Evolutionary conservation across 2,888 invertebrate species (phyloP).

Genomic region (Meloe dianella): DNA sequence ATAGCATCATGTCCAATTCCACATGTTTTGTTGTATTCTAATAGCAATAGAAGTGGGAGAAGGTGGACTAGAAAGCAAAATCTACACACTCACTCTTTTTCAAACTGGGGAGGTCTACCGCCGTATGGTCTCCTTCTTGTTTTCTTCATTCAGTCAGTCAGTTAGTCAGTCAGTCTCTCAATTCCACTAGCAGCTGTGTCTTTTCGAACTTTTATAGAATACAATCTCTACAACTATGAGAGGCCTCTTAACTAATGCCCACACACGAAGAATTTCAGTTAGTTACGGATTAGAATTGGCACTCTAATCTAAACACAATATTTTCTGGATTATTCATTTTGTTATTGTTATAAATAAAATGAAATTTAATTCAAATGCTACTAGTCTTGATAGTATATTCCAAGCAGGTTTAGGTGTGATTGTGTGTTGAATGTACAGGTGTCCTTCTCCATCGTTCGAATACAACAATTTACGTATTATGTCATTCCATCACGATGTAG

Average conservation of each 20-base stretch:
- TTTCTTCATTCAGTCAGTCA: conserved; percentile 8
- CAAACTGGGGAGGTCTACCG: conserved; percentile 26
- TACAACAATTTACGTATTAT: conserved; percentile 27
- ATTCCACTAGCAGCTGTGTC: conserved; percentile 24
- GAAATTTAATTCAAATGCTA: background rate
- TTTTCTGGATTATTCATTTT: background rate
- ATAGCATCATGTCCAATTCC: conserved; percentile 20
- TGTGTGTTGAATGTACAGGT: conserved; percentile 16
- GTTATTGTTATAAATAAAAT: background rate
- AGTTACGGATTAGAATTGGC: conserved; percentile 7
- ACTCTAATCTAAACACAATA: conserved; percentile 1
- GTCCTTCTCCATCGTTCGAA: conserved; percentile 1
- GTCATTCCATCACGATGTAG: conserved; percentile 22
- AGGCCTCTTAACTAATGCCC: conserved; percentile 7
- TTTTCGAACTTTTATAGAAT: conserved; percentile 15
- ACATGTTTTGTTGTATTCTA: background rate
- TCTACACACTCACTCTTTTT: conserved; percentile 1
- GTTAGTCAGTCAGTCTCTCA: conserved; percentile 7
- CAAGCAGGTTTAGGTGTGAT: background rate
- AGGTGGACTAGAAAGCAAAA: conserved; percentile 13
- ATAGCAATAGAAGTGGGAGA: background rate
- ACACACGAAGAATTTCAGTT: conserved; percentile 28
- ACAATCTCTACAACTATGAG: conserved; percentile 16
- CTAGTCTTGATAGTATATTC: background rate
- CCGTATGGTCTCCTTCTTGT: conserved; percentile 12